Conservation (phyloP, 2,888 invertebrate genomes). For the Apamea anceps region DNA sequence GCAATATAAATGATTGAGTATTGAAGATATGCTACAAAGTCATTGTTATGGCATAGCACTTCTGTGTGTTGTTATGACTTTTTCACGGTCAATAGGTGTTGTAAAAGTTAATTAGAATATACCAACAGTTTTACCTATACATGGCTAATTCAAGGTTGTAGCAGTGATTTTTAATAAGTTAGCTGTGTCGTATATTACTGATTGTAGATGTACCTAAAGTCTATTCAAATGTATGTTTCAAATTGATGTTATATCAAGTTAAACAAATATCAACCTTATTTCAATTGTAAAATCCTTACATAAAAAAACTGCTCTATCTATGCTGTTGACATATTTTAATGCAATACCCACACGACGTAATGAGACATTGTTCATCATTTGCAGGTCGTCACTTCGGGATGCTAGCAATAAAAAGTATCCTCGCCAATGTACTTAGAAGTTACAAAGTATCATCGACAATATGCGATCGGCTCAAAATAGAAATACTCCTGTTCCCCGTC, state of each 20-base stretch:
- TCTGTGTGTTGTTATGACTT: not conserved
- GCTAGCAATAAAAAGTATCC: slow-evolving; percentile 82
- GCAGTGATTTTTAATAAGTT: not conserved
- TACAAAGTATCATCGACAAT: slow-evolving; percentile 75
- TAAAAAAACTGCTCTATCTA: not conserved
- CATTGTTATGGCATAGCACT: not conserved
- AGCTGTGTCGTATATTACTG: not conserved
- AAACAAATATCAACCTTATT: no score
- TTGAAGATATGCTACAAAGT: slow-evolving; percentile 1
- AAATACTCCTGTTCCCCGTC: slow-evolving; percentile 82
- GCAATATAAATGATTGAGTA: not conserved
- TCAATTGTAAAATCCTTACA: no score
- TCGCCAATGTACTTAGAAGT: slow-evolving; percentile 76
- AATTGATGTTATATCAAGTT: no score
- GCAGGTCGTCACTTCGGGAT: slow-evolving; percentile 84
- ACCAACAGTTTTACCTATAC: not conserved
- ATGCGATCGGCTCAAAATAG: slow-evolving; percentile 79
- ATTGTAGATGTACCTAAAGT: not conserved
- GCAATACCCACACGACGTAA: no score
- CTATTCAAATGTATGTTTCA: no score
- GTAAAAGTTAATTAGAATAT: not conserved
- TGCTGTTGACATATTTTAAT: not conserved
- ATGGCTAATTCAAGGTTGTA: not conserved
- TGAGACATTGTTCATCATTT: slow-evolving; percentile 31
- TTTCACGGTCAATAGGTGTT: not conserved